These are phyloP conservation scores for Numenius arquata DNA, from an alignment of 2,113 vertebrate genomes.

Conservation along the genomic window DNA sequence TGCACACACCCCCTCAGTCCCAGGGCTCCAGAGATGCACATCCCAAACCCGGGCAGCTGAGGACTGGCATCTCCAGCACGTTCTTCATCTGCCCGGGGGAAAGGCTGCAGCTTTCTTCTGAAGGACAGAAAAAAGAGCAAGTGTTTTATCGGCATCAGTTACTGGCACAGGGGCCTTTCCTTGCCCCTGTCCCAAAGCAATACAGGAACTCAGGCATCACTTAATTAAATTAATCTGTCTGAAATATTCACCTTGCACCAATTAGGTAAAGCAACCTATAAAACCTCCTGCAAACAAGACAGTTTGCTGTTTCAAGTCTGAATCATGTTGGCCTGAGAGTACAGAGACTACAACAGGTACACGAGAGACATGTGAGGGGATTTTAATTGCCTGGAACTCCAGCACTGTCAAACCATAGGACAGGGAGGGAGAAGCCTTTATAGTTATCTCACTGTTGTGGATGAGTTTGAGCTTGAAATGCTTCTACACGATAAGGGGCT, in stretches of 20 bases:
- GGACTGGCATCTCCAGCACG: background rate
- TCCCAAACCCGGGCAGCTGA: background rate
- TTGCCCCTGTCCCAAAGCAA: background rate
- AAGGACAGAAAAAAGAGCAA: background rate
- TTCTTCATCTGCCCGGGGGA: background rate
- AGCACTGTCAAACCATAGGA: background rate
- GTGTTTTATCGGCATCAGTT: background rate
- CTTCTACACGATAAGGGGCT: background rate
- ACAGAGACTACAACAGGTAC: background rate
- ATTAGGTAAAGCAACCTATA: background rate
- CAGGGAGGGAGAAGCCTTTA: background rate
- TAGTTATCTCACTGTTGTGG: background rate
- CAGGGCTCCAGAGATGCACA: fast-evolving
- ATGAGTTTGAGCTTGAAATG: background rate
- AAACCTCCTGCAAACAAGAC: background rate
- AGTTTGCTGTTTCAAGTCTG: background rate
- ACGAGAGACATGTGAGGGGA: background rate
- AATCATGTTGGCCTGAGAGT: background rate
- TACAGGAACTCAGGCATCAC: background rate
- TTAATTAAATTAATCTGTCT: background rate
- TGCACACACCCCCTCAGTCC: fast-evolving
- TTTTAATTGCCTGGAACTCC: background rate
- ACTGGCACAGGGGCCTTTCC: background rate
- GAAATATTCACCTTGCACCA: background rate
- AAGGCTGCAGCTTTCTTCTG: background rate